A percentile compares a stretch with the other conserved stretches of the same genome.
phyloP scores from a whole-genome alignment of 2,888 invertebrate genomes.

The Drosophila mayaguana region DNA sequence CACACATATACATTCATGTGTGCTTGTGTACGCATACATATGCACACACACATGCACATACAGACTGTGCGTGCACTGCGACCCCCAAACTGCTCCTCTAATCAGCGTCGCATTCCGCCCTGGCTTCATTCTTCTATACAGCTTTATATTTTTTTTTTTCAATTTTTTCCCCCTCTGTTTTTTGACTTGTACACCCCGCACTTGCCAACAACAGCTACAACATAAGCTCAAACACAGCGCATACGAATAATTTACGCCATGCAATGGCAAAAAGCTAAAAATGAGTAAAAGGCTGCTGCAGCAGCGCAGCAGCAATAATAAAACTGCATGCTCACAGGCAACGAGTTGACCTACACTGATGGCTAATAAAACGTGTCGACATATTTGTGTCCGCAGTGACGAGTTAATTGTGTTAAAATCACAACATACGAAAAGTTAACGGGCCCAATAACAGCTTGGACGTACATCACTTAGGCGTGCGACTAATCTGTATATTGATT shows the following conservation, averaged over 20 bases:
- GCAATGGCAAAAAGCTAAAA: conserved; percentile 76
- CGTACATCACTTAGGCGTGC: neutral
- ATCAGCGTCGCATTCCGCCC: conserved; percentile 32
- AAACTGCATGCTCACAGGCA: conserved; percentile 44
- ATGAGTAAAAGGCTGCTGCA: conserved; percentile 70
- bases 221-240: conserved; percentile 57
- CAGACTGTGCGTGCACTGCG: conserved; percentile 56
- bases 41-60: conserved; percentile 7
- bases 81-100: conserved; percentile 60
- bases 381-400: neutral
- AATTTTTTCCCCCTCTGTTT: neutral
- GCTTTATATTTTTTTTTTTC: conserved; percentile 15
- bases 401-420: neutral
- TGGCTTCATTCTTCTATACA: conserved; percentile 64
- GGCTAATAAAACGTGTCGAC: conserved; percentile 19
- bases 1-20: neutral
- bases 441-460: neutral
- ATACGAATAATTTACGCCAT: conserved; percentile 79
- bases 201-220: conserved; percentile 55
- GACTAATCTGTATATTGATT: neutral
- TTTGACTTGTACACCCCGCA: conserved; percentile 43
- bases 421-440: neutral
- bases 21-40: neutral
- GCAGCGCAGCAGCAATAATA: conserved; percentile 20
- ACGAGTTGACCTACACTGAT: conserved; percentile 51